Percentiles rank a stretch among this genome's conserved stretches.
These are phyloP conservation scores for Campopleginae sp. DNA, from an alignment of 2,888 invertebrate genomes.

Conservation along the genomic window DNA sequence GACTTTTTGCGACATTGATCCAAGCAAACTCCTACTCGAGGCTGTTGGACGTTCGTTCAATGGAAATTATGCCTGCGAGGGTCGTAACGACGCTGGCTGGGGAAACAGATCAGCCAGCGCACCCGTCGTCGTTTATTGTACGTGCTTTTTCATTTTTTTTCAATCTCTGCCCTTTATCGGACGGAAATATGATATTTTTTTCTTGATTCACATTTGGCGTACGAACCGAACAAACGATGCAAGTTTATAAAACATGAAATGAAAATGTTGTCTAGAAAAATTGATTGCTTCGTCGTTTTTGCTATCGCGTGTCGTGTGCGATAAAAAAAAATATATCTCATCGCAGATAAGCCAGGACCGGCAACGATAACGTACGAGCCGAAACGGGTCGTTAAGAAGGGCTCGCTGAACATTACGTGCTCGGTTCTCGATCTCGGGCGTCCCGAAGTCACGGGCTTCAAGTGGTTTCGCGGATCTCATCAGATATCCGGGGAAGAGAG, in stretches of 20 bases:
- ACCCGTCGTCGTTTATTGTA: constrained; percentile 93
- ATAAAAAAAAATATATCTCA: constrained; percentile 5
- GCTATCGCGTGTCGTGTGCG: neutral
- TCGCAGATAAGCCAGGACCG: constrained; percentile 92
- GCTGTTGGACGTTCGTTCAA: constrained; percentile 95
- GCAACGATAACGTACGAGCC: constrained; percentile 91
- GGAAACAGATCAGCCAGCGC: constrained; percentile 91
- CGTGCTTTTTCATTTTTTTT: constrained; percentile 81
- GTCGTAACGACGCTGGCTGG: constrained; percentile 95
- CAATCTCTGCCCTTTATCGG: neutral
- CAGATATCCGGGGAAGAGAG: constrained; percentile 91
- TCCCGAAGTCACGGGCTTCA: constrained; percentile 90
- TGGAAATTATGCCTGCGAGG: constrained; percentile 97
- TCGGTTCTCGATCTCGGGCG: constrained; percentile 93
- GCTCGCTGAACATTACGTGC: constrained; percentile 93
- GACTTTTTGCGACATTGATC: constrained; percentile 93
- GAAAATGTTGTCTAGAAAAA: neutral
- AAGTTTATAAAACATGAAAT: neutral
- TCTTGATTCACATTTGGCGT: neutral
- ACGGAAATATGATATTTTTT: neutral
- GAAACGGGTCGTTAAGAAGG: constrained; percentile 92
- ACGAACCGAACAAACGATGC: neutral
- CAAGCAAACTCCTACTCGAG: constrained; percentile 93
- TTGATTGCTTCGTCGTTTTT: neutral
- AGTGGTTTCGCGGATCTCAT: constrained; percentile 92